A percentile compares a stretch with the other conserved stretches of the same genome.
Evolutionary conservation across 2,888 invertebrate species (phyloP).

Genomic region (Mythimna pallens): DNA sequence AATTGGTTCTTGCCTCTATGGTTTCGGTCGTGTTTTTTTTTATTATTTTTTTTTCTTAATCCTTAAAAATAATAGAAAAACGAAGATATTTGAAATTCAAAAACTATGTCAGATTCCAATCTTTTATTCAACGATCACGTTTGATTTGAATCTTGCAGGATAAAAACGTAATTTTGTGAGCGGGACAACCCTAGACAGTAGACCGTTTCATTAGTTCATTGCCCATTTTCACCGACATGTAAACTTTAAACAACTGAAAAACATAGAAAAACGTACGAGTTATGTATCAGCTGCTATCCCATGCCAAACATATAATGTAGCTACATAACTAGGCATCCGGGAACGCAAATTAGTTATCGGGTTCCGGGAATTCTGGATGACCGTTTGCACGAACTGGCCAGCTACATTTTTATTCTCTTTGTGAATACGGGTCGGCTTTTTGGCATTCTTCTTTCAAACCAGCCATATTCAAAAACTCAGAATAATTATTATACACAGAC

Average conservation of each 20-base stretch:
- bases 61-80: neutral
- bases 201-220: conserved; percentile 54
- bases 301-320: conserved; percentile 23
- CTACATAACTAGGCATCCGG: conserved; percentile 3
- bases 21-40: neutral
- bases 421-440: neutral
- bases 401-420: conserved; percentile 23
- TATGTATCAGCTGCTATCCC: conserved; percentile 28
- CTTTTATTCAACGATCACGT: conserved; percentile 13
- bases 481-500: neutral
- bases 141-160: conserved; percentile 1
- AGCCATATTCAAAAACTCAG: neutral
- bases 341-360: conserved; percentile 41
- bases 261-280: conserved; percentile 25
- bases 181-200: conserved; percentile 41
- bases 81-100: conserved; percentile 6
- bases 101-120: conserved; percentile 1
- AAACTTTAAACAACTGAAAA: conserved; percentile 36
- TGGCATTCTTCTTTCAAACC: neutral
- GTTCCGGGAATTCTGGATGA: conserved; percentile 24
- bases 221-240: conserved; percentile 49
- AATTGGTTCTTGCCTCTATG: no score
- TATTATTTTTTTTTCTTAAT: neutral
- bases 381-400: neutral
- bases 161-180: conserved; percentile 7